Evolutionary conservation across 1,140 invertebrate species (phyloP), one percentile per base, ranked within the genome.

Genomic region (Amphibalanus amphitrite): DNA sequence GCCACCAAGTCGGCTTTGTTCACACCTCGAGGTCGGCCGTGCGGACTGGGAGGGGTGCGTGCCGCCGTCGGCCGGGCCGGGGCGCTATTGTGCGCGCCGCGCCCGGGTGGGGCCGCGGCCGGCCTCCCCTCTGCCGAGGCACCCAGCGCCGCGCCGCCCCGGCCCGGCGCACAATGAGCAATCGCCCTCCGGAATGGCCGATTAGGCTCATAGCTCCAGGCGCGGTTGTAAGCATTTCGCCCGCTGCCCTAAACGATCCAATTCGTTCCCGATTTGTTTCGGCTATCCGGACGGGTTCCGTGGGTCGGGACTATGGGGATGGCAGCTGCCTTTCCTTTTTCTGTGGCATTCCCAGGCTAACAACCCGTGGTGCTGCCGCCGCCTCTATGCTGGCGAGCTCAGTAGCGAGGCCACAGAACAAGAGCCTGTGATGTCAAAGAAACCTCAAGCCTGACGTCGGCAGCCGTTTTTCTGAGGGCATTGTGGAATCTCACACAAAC

Each of bases 221-320:
- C 47, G 47, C 47, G 47, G 47, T 59, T 59, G 47, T 59, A 59
- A 20, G 20, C 20, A 17, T 59, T 20, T 59, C 47, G 47, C 47
- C 47, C 13, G 47, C 6, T 20, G 17, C 13, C 47, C 20, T 59
- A 20, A 59, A 59, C 47, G 47, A 59, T 59, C 47, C 20, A 59
- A 59, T 59, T 59, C 47, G 47, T 59, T 59, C 47, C 47, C 47
- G 47, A 59, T 59, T 59, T 59, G 47, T 59, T 59, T 59, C 47
- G 47, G 6, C 47, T 20, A 20, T 59, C 47, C 10, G 6, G 47
- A 1, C 13, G 47, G 17, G 23, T 59, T 59, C 47, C 47, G 17
- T 23, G 47, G 1, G 13, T 20, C 13, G n/a, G n/a, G n/a, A n/a
- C 33, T 15, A 38, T 38, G 33, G 33, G 33, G n/a, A n/a, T n/a